Evolutionary conservation across 2,113 vertebrate genomes (phyloP), one percentile per base, ranked within the genome.

Genomic region (Halcyon senegalensis): DNA sequence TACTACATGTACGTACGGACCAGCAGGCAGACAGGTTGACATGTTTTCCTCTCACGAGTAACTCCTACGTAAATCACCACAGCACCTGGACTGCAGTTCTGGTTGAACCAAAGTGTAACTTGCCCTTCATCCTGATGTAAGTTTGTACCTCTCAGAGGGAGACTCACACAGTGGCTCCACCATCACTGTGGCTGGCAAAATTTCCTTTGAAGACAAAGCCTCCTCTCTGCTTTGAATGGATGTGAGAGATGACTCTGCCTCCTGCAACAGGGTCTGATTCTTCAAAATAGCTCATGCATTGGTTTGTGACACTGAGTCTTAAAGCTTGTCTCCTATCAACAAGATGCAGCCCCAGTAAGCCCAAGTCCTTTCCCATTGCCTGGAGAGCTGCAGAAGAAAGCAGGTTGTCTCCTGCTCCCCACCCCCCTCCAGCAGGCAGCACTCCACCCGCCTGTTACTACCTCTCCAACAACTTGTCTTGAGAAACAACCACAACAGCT

Each of bases 1-100:
- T 55, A 35, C 46, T 17, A 33, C 2, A 19, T 39, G 64, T 7
- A 37, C 0, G 1, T 10, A 72, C 0, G 3, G 46, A 67, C 7
- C 43, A 39, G 59, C 46, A 84, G 35, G 73, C 55, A 86, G 50
- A 64, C 62, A 77, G 50, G 53, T 7, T 70, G 46, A 48, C 39
- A 8, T 9, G 17, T 48, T 76, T 28, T 44, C 50, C 33, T 33
- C 30, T 14, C 33, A 53, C 0, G 0, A 55, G 31, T 14, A 84
- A 77, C 16, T 82, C 28, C 43, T 13, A 5, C 3, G 8, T 11
- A 77, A 87, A 81, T 70, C 5, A 1, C 16, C 60, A 41, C 2
- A 4, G 63, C 44, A 74, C 27, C 24, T 17, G 19, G 35, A 35
- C 62, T 1, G 1, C 41, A 55, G 50, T 17, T 84, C 76, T 70